Evolutionary conservation across 2,797 vertebrate genomes (phyloP).

Genomic region (Helicolenus hilgendorfi): DNA sequence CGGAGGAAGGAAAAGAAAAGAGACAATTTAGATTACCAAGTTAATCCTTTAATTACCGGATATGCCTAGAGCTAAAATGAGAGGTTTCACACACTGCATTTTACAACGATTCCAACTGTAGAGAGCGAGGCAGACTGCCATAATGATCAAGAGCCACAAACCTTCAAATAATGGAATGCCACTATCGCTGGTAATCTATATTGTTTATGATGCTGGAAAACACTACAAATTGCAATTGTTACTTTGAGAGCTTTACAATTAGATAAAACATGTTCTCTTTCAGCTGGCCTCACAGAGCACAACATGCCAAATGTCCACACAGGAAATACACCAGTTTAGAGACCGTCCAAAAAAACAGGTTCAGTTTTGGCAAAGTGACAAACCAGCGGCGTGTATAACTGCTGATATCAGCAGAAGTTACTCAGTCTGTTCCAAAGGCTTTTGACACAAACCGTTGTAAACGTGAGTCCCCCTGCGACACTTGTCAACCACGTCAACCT

Average conservation of each 20-base stretch:
- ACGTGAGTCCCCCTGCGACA: conserved; percentile 48
- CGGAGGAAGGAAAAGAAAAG: conserved; percentile 75
- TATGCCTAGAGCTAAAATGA: conserved; percentile 81
- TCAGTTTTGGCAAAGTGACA: conserved; percentile 34
- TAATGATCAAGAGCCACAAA: conserved; percentile 63
- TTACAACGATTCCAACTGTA: conserved; percentile 67
- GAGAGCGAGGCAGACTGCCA: conserved; percentile 53
- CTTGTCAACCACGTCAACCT: conserved; percentile 68
- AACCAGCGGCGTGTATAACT: conserved; percentile 32
- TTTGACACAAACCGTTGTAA: conserved; percentile 68
- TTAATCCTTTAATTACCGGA: conserved; percentile 91
- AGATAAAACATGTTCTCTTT: conserved; percentile 32
- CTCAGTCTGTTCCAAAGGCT: conserved; percentile 40
- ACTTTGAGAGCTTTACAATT: conserved; percentile 50
- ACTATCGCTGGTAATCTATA: conserved; percentile 48
- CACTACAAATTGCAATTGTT: conserved; percentile 43
- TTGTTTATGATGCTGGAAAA: conserved; percentile 38
- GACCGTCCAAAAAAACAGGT: not conserved
- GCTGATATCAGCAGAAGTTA: conserved; percentile 58
- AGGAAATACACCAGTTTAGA: conserved; percentile 17
- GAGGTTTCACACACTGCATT: conserved; percentile 77
- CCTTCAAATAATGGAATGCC: conserved; percentile 59
- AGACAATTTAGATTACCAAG: conserved; percentile 90
- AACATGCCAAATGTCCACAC: conserved; percentile 8
- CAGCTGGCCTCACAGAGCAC: not conserved